These are phyloP conservation scores for Hyalella azteca DNA, from an alignment of 2,888 invertebrate species.

Conservation along the genomic window DNA sequence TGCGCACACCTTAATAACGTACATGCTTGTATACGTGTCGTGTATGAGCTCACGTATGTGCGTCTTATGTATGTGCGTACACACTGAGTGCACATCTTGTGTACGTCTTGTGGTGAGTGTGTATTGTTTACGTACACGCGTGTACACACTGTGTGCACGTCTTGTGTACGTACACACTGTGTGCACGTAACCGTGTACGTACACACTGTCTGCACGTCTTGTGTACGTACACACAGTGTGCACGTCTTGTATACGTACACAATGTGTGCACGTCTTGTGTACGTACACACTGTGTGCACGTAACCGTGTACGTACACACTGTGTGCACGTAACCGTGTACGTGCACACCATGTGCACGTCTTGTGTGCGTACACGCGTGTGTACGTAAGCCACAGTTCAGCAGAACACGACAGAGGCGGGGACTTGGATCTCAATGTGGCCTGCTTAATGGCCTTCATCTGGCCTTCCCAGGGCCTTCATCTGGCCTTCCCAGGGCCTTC, in stretches of 20 bases:
- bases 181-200: neutral
- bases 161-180: too few species aligned
- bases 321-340: neutral
- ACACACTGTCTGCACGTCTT: too few species aligned
- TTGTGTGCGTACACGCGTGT: neutral
- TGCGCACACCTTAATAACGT: too few species aligned
- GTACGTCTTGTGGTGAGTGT: too few species aligned
- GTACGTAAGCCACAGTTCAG: neutral
- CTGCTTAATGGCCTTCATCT: neutral
- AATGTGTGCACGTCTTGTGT: neutral
- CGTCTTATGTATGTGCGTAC: too few species aligned
- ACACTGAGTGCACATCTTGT: too few species aligned
- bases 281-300: neutral
- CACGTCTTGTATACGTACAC: neutral
- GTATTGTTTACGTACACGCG: too few species aligned
- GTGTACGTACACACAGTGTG: too few species aligned
- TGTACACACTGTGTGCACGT: too few species aligned
- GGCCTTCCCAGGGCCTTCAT: neutral
- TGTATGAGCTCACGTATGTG: too few species aligned
- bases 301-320: neutral
- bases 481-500: neutral
- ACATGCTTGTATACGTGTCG: too few species aligned
- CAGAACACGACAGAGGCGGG: neutral
- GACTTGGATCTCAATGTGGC: neutral
- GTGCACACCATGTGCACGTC: neutral